phyloP scores from a whole-genome alignment of 2,888 invertebrate genomes.

The Eubasilissa splendida region DNA sequence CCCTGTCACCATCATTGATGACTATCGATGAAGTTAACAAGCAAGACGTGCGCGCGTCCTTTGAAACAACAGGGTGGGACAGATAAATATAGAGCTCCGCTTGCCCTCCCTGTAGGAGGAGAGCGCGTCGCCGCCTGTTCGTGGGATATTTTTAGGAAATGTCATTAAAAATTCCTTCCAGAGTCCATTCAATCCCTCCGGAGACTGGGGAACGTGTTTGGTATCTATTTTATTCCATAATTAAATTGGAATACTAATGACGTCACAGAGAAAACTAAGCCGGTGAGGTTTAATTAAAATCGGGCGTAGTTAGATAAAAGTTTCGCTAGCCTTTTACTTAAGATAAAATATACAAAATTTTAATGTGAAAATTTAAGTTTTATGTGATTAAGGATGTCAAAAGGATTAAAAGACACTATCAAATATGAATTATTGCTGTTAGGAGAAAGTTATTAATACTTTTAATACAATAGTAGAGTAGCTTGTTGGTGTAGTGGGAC shows the following conservation, averaged over 20 bases:
- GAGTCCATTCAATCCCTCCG: neutral
- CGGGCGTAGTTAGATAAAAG: neutral
- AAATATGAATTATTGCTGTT: too few species aligned
- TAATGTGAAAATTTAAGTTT: too few species aligned
- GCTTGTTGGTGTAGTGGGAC: too few species aligned
- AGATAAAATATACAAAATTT: neutral
- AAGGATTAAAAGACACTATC: too few species aligned
- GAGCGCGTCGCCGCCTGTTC: neutral
- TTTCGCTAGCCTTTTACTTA: conserved; percentile 5
- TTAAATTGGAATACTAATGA: conserved; percentile 37
- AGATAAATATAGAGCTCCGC: neutral
- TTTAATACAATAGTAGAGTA: too few species aligned
- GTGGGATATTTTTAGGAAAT: conserved; percentile 27
- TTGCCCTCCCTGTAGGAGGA: neutral
- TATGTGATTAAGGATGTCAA: too few species aligned
- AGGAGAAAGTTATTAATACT: too few species aligned
- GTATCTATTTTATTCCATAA: conserved; percentile 30
- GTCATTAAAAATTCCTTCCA: conserved; percentile 20
- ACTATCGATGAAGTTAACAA: too few species aligned
- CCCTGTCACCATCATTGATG: too few species aligned
- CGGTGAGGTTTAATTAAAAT: conserved; percentile 36
- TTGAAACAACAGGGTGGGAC: too few species aligned
- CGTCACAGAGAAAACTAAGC: conserved; percentile 12
- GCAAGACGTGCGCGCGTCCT: too few species aligned
- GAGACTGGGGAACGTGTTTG: neutral